These are phyloP conservation scores for Leucozona laternaria DNA, from an alignment of 2,888 invertebrate species.

Conservation along the genomic window DNA sequence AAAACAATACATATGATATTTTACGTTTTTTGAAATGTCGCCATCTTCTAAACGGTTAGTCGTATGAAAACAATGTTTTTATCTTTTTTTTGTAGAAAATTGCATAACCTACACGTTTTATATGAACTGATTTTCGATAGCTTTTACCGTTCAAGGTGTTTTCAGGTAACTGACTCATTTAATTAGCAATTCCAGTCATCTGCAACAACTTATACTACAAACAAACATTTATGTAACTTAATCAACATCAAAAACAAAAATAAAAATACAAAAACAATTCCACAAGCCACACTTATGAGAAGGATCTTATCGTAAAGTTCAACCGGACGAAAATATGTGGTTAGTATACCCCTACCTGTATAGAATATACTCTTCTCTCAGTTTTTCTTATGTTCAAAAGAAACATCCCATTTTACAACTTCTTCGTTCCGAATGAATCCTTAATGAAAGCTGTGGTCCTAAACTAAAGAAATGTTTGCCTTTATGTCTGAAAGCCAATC, in stretches of 20 bases:
- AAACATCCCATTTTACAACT: slow-evolving; percentile 16
- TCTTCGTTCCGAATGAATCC: slow-evolving; percentile 47
- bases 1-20: no score
- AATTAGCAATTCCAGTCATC: neutral
- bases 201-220: neutral
- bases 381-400: neutral
- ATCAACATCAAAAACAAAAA: neutral
- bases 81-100: no score
- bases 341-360: neutral
- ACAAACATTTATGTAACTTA: neutral
- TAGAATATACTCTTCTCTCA: neutral
- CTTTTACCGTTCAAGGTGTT: no score
- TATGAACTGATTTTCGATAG: no score
- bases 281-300: slow-evolving; percentile 10
- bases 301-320: neutral
- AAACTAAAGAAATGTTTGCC: slow-evolving; percentile 10
- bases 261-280: neutral
- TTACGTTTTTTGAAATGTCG: no score
- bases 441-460: slow-evolving; percentile 37
- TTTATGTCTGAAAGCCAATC: slow-evolving; percentile 44
- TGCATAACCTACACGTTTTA: no score
- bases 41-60: no score
- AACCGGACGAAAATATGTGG: neutral
- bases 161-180: no score
- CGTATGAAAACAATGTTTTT: no score